Evolutionary conservation across 64 coral and sea anemone species (phyloP), one percentile per base, ranked within the genome.

Genomic region (Actinia tenebrosa): DNA sequence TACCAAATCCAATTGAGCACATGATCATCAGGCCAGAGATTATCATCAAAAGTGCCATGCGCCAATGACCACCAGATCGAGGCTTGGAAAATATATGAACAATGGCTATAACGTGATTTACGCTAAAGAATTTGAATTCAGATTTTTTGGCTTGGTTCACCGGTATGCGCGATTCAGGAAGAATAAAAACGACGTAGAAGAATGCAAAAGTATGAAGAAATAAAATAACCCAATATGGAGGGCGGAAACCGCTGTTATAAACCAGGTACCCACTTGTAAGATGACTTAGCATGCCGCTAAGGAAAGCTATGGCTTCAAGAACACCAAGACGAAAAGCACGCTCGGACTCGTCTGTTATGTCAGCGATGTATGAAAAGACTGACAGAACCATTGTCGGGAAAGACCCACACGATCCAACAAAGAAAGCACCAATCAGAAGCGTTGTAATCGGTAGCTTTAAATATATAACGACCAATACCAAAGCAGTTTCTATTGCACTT

Each of bases 241-340:
- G 89, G 62, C 88, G 79, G 80, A 89, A 98, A 1, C 95, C 95
- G 42, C 89, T 84, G 46, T 94, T 94, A 58, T 92, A 86, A 30
- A 98, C 94, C 44, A 91, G 60, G 89, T 90, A 98, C 16, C 95
- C 95, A 45, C 95, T 98, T 44, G 92, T 94, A 64, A 98, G 88
- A 78, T 98, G 95, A 56, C 95, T 98, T 22, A 94, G 5, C 95
- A 98, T 98, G 22, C 95, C 95, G 86, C 95, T 98, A 0, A 98
- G 89, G 44, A 98, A 98, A 5, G 92, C 95, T 16, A 91, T 92
- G 0, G 95, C 95, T 85, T 98, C 95, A 10, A 98, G 86, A 47
- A 98, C 44, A 46, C 95, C 95, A 22, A 98, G 81, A 10, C 95
- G 92, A 92, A 94, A 98, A 16, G 95, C 92, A 89, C 95, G 95